A percentile compares a stretch with the other conserved stretches of the same genome.
phyloP scores from a whole-genome alignment of 2,888 invertebrate species.

The Cephalotes varians region DNA sequence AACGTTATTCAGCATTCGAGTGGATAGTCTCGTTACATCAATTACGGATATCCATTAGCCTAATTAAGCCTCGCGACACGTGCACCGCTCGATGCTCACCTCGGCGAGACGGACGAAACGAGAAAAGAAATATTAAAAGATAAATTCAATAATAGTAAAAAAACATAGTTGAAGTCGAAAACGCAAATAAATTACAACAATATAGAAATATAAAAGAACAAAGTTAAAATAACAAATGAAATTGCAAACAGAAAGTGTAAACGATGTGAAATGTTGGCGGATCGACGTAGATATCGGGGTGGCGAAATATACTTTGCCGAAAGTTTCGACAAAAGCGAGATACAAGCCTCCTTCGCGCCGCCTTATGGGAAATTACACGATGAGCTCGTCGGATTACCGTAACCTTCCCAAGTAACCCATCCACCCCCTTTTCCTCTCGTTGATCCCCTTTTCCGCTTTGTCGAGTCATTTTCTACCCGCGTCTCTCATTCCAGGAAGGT shows the following conservation, averaged over 20 bases:
- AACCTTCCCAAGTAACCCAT: constrained; percentile 63
- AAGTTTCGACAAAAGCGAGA: constrained; percentile 72
- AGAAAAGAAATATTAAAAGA: constrained; percentile 20
- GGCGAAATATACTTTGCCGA: constrained; percentile 58
- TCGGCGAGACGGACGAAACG: constrained; percentile 17
- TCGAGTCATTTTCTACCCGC: constrained; percentile 44
- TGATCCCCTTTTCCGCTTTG: constrained; percentile 51
- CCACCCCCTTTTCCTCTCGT: constrained; percentile 7
- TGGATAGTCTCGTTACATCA: constrained; percentile 68
- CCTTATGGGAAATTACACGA: constrained; percentile 84
- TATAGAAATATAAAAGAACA: background rate
- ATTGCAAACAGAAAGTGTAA: constrained; percentile 27
- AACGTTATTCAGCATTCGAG: constrained; percentile 40
- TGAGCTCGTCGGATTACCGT: constrained; percentile 78
- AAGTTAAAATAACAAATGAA: background rate
- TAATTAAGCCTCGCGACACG: constrained; percentile 72
- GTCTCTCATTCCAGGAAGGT: constrained; percentile 36
- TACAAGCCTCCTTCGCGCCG: constrained; percentile 63
- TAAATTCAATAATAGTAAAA: constrained; percentile 14
- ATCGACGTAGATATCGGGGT: constrained; percentile 19
- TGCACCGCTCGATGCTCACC: constrained; percentile 56
- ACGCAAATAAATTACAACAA: background rate
- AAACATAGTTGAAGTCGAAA: background rate
- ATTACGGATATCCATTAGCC: constrained; percentile 76
- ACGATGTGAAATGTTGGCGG: constrained; percentile 33